Evolutionary conservation across 2,888 invertebrate genomes (phyloP), one percentile per base, ranked within the genome.

Genomic region (Drosophila neotestacea): DNA sequence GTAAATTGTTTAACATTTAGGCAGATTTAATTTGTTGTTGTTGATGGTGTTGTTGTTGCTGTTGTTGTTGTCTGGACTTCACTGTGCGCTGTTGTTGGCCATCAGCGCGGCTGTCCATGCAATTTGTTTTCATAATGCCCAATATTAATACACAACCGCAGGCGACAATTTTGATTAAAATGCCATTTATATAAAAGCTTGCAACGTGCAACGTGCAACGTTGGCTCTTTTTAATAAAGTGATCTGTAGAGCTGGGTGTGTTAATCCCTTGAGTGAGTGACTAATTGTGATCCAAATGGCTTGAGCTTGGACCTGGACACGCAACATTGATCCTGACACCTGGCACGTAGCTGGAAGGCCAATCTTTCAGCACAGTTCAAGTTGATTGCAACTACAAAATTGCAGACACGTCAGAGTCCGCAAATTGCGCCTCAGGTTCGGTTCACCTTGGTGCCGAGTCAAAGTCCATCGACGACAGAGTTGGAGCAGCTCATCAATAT

Each of bases 1-100:
- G 88, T 81, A 88, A 88, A 88, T 88, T 87, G 83, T 78, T 85
- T 80, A 89, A 79, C 90, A 88, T 88, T 88, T 87, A 87, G 89
- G 78, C 88, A 73, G 78, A 75, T 80, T 88, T 83, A 83, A 86
- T 86, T 85, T 83, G 78, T 72, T 62, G 69, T 61, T 58, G 56
- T 39, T 50, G 44, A 69, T 62, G 65, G 54, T 58, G 56, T 13
- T 50, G 44, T 9, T 1, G 47, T 52, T 54, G 61, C 6, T 56
- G 36, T 22, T n/a, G 47, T 39, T 51, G 44, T 22, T 50, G 50
- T 50, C 50, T 50, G 50, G 50, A 11, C 7, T 63, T 38, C n/a
- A 52, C 41, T 69, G 38, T 41, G 39, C 44, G 46, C 51, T 52
- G 56, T 70, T 75, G 73, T 54, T 61, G 77, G 75, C 86, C 83